phyloP scores from a whole-genome alignment of 2,888 invertebrate species.

The Tridacna crocea region DNA sequence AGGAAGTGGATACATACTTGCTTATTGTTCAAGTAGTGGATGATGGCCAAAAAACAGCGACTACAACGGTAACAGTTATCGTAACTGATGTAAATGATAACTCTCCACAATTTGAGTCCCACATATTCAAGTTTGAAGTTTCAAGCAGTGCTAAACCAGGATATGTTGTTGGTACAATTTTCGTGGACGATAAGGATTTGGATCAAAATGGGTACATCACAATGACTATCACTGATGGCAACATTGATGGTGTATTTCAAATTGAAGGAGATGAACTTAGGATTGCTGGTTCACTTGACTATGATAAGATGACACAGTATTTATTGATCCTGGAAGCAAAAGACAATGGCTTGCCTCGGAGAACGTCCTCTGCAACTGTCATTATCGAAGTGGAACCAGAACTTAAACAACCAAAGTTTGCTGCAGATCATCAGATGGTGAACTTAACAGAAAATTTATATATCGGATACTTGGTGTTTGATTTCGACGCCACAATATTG shows the following conservation, averaged over 20 bases:
- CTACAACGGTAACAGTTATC: constrained; percentile 93
- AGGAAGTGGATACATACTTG: constrained; percentile 84
- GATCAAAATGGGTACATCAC: constrained; percentile 92
- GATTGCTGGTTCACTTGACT: constrained; percentile 59
- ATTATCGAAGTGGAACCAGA: constrained; percentile 64
- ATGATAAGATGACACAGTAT: constrained; percentile 62
- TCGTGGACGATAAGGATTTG: constrained; percentile 92
- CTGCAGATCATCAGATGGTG: constrained; percentile 29
- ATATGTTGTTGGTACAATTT: constrained; percentile 92
- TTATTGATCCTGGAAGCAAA: constrained; percentile 61
- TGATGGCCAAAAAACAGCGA: constrained; percentile 85
- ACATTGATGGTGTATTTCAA: constrained; percentile 62
- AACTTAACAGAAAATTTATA: constrained; percentile 58
- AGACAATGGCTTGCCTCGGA: constrained; percentile 59
- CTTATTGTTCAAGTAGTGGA: constrained; percentile 13
- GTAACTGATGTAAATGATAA: constrained; percentile 93
- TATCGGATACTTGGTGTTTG: constrained; percentile 60
- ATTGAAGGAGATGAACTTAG: constrained; percentile 40
- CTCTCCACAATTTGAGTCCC: constrained; percentile 90
- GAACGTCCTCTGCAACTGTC: constrained; percentile 59
- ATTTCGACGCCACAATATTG: constrained; percentile 65
- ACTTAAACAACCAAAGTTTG: constrained; percentile 60
- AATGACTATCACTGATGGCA: constrained; percentile 87
- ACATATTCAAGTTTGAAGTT: constrained; percentile 88
- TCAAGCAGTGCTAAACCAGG: constrained; percentile 95